These are phyloP conservation scores for Megathymus violae DNA, from an alignment of 1,140 invertebrate species.

Conservation along the genomic window DNA sequence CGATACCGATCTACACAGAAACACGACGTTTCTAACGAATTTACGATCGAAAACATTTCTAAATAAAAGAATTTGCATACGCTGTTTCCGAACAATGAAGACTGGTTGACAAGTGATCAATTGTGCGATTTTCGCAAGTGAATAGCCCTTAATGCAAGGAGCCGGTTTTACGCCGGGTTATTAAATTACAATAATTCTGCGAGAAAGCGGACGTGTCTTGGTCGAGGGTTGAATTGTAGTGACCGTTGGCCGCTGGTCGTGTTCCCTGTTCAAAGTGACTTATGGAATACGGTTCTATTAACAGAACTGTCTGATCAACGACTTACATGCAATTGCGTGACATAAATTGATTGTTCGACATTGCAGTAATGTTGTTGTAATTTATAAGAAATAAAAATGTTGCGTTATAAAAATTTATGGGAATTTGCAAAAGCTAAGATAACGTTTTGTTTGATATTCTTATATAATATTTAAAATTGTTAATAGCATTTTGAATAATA, in stretches of 20 bases:
- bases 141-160: conserved; percentile 55
- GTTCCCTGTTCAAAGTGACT: conserved; percentile 21
- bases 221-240: conserved; percentile 40
- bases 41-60: conserved; percentile 75
- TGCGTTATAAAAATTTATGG: not conserved
- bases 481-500: no score
- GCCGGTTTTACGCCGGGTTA: conserved; percentile 57
- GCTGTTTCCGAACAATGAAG: conserved; percentile 43
- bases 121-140: conserved; percentile 69
- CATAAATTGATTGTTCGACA: not conserved
- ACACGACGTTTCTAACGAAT: conserved; percentile 47
- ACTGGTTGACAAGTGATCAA: conserved; percentile 70
- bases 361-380: not conserved
- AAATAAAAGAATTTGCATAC: conserved; percentile 61
- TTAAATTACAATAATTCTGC: conserved; percentile 77
- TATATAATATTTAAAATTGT: no score
- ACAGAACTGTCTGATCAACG: conserved; percentile 7
- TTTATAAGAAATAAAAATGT: not conserved
- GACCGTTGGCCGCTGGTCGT: conserved; percentile 46
- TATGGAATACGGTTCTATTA: conserved; percentile 28
- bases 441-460: no score
- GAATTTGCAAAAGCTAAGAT: no score
- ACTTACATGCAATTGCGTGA: conserved; percentile 9
- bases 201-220: conserved; percentile 42
- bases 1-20: conserved; percentile 59